Conservation (phyloP, 2,113 vertebrate genomes). For the Stigmatopora argus region DNA sequence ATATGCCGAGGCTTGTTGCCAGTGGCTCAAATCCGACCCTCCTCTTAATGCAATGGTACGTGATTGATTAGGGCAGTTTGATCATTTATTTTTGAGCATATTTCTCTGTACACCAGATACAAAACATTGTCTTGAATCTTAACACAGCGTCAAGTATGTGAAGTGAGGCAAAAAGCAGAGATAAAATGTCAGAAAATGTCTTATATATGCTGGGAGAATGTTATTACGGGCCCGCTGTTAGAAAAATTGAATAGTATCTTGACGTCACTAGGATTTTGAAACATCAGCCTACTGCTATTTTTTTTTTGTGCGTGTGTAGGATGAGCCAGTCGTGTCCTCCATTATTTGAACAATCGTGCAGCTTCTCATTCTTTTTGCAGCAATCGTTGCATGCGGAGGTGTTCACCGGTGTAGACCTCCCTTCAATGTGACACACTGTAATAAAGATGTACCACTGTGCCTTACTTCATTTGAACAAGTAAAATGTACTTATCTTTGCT, state of each 20-base stretch:
- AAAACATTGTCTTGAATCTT: conserved; percentile 19
- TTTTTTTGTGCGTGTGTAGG: neutral
- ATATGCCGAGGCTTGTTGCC: neutral
- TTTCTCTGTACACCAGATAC: neutral
- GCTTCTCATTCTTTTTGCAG: neutral
- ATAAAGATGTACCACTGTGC: neutral
- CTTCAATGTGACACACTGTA: neutral
- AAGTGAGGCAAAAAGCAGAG: conserved; percentile 21
- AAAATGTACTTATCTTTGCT: no score
- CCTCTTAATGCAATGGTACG: neutral
- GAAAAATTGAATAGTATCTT: conserved; percentile 58
- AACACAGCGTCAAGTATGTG: conserved; percentile 14
- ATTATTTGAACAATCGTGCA: conserved; percentile 17
- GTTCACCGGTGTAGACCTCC: neutral
- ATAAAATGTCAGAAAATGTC: conserved; percentile 44
- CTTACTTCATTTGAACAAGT: no score
- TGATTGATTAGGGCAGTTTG: neutral
- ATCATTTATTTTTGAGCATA: neutral
- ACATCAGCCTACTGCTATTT: conserved; percentile 30
- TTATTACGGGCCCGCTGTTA: conserved; percentile 35
- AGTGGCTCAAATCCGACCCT: neutral
- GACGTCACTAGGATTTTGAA: conserved; percentile 52
- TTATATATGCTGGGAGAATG: conserved; percentile 38
- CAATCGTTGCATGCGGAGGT: neutral
- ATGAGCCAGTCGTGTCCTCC: neutral